These are phyloP conservation scores for Calidris pugnax DNA, from an alignment of 2,113 vertebrate genomes.

Conservation along the genomic window DNA sequence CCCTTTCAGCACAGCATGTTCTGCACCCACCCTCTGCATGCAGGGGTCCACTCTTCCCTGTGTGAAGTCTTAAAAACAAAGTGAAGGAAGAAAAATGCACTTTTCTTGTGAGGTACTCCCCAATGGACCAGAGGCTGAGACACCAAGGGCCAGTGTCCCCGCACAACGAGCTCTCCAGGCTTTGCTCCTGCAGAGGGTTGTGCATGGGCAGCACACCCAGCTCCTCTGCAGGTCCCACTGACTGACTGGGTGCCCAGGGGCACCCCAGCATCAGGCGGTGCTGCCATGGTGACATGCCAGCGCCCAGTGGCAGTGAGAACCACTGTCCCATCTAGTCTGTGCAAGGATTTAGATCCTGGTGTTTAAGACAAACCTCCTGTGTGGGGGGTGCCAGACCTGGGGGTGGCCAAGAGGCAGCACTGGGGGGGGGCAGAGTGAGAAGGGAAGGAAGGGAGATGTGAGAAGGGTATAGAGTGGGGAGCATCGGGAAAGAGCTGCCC, in stretches of 20 bases:
- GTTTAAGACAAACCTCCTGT: neutral
- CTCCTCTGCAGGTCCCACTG: neutral
- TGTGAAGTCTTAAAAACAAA: neutral
- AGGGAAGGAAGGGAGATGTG: neutral
- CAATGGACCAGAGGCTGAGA: neutral
- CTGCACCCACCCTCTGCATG: neutral
- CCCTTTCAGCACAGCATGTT: neutral
- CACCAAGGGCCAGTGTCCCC: fast-evolving
- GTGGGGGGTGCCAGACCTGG: neutral
- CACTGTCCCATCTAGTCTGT: neutral
- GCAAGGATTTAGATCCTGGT: neutral
- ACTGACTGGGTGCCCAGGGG: neutral
- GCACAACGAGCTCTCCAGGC: neutral
- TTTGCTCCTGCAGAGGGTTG: neutral
- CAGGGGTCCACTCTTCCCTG: neutral
- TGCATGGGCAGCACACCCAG: neutral
- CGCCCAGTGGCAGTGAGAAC: neutral
- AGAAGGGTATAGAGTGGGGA: neutral
- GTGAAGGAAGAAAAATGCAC: neutral
- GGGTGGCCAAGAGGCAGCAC: neutral
- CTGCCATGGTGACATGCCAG: neutral
- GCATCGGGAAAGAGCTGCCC: neutral
- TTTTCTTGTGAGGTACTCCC: fast-evolving
- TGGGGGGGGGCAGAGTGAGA: fast-evolving
- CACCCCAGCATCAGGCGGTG: neutral